Base-by-base conservation (phyloP, 2,797 vertebrate genomes). In the Eupleurogrammus muticus region DNA sequence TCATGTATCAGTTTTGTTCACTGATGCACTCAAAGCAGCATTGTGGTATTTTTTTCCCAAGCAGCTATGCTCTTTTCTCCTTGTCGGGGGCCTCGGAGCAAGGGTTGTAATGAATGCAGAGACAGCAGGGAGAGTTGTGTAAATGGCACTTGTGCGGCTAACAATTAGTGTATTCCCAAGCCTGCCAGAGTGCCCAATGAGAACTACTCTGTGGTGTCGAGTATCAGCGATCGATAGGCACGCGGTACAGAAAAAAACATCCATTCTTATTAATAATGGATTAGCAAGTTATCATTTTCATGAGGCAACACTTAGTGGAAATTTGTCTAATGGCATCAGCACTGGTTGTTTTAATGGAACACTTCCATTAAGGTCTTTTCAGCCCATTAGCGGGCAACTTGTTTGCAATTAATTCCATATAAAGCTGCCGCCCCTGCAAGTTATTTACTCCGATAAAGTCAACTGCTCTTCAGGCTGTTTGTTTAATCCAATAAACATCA, bases 191-290 rank as follows among this genome's bases (percentile, higher is more conserved):
- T 59, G 79, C 81, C 80, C 75, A 57, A 34, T 72, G 89, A 93
- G 86, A 91, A 84, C 80, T 83, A 73, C 87, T 93, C 79, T 79
- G 85, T 58, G 79, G 87, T 83, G 83, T 83, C 81, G 88, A 90
- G 88, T 90, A 89, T 84, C 85, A 88, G 87, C 70, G 83, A 94
- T 95, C 93, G 76, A 94, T 94, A 91, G 46, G 35, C 84, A 70
- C 75, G 63, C 74, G 23, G 84, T 86, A 88, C 70, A 93, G 87
- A 89, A 87, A 90, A 82, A 90, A 87, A 89, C 93, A 94, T 94
- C 93, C 52, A 82, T 93, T 93, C 91, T 87, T 91, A 93, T 95
- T 93, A 94, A 94, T 95, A 94, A 94, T 94, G 88, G 85, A 95
- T 94, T 89, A 92, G 90, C 81, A 83, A 89, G 89, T 92, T 93